Evolutionary conservation across 2,797 vertebrate species (phyloP).

Genomic region (Eospalax fontanierii): DNA sequence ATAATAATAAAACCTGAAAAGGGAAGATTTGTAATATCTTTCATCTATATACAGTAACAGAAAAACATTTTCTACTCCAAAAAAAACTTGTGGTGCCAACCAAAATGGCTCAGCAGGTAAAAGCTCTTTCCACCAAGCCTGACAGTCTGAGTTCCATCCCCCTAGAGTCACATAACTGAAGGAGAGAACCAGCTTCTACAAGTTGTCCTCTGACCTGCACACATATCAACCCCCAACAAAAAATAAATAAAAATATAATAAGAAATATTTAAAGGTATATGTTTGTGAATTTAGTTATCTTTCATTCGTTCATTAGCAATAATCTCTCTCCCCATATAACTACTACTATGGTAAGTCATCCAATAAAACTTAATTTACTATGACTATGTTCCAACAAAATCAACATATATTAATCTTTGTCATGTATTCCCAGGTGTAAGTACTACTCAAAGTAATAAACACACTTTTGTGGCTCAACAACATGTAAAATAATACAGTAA

Average conservation of each 20-base stretch:
- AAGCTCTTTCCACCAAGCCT: not conserved
- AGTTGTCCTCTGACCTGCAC: not conserved
- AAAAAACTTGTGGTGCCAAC: not conserved
- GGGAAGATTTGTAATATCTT: not conserved
- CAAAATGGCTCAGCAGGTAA: not conserved
- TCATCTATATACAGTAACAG: not conserved
- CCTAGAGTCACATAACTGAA: not conserved
- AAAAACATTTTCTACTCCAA: not conserved
- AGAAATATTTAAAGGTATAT: not conserved
- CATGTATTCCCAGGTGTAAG: not conserved
- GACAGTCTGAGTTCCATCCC: not conserved
- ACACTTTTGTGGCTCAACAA: not conserved
- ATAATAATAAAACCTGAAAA: not conserved
- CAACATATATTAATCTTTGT: not conserved
- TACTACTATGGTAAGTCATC: not conserved
- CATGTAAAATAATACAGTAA: not conserved
- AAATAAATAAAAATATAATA: not conserved
- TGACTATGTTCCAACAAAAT: conserved; percentile 14
- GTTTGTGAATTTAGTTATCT: not conserved
- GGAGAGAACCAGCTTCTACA: not conserved
- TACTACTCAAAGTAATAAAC: not conserved
- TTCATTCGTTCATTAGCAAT: not conserved
- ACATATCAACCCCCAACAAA: no score
- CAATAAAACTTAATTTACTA: not conserved
- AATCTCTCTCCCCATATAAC: not conserved